Conservation (phyloP, 2,113 vertebrate species). For the Isurus oxyrinchus region DNA sequence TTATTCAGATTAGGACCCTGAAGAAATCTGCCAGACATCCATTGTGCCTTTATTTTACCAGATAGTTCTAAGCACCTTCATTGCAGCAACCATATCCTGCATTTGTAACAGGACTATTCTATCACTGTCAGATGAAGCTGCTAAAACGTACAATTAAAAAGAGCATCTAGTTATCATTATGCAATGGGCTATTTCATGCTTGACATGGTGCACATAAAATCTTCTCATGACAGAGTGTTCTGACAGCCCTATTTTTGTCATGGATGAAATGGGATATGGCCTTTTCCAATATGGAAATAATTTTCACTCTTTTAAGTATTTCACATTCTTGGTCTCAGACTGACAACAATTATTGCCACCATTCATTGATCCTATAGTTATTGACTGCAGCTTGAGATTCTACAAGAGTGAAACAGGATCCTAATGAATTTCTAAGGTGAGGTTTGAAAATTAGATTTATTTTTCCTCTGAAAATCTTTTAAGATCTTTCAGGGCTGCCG, state of each 20-base stretch:
- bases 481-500: not conserved
- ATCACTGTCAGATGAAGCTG: not conserved
- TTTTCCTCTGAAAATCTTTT: not conserved
- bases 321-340: not conserved
- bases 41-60: not conserved
- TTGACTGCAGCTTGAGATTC: not conserved
- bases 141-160: not conserved
- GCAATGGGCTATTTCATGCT: not conserved
- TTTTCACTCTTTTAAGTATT: not conserved
- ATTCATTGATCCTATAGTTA: not conserved
- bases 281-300: not conserved
- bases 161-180: not conserved
- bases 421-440: not conserved
- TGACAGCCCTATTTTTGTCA: not conserved
- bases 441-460: not conserved
- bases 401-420: not conserved
- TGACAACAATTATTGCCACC: not conserved
- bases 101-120: not conserved
- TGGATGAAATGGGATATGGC: not conserved
- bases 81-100: not conserved
- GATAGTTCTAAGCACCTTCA: not conserved
- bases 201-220: not conserved
- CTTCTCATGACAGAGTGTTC: not conserved
- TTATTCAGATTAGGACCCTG: not conserved
- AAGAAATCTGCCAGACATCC: not conserved